Evolutionary conservation across 2,888 invertebrate species (phyloP).

Genomic region (Papilio protenor): DNA sequence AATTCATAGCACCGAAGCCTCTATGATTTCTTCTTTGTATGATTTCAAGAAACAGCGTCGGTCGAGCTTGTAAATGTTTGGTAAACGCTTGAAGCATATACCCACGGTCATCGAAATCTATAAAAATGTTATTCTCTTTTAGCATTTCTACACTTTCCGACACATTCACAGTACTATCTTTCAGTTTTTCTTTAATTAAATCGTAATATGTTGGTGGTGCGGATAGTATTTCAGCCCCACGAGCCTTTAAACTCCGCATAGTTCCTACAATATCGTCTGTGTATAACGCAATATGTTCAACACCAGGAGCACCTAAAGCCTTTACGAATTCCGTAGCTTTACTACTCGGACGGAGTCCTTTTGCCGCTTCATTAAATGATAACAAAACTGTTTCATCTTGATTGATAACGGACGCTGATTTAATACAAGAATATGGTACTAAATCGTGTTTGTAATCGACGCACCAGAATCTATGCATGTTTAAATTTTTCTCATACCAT

Average conservation of each 20-base stretch:
- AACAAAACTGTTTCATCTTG: conserved; percentile 96
- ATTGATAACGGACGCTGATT: conserved; percentile 98
- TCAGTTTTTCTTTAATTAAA: conserved; percentile 90
- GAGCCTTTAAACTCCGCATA: conserved; percentile 86
- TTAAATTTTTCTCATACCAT: conserved; percentile 89
- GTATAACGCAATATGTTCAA: conserved; percentile 76
- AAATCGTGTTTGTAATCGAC: conserved; percentile 97
- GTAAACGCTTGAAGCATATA: conserved; percentile 98
- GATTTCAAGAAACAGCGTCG: conserved; percentile 97
- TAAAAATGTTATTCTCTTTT: conserved; percentile 93
- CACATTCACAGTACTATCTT: conserved; percentile 88
- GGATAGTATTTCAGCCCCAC: conserved; percentile 95
- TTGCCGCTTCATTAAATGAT: conserved; percentile 77
- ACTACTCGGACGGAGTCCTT: conserved; percentile 69
- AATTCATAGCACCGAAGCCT: conserved; percentile 99
- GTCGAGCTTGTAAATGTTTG: conserved; percentile 97
- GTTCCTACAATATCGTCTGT: conserved; percentile 76
- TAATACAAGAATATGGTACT: conserved; percentile 96
- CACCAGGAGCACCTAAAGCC: conserved; percentile 69
- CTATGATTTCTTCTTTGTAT: conserved; percentile 97
- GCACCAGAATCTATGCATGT: conserved; percentile 96
- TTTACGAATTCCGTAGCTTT: conserved; percentile 76
- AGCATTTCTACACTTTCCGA: conserved; percentile 91
- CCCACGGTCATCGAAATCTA: conserved; percentile 98
- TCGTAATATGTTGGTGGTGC: conserved; percentile 96